These are phyloP conservation scores for Saxidomus purpurata DNA, from an alignment of 1,140 invertebrate genomes.

Conservation along the genomic window DNA sequence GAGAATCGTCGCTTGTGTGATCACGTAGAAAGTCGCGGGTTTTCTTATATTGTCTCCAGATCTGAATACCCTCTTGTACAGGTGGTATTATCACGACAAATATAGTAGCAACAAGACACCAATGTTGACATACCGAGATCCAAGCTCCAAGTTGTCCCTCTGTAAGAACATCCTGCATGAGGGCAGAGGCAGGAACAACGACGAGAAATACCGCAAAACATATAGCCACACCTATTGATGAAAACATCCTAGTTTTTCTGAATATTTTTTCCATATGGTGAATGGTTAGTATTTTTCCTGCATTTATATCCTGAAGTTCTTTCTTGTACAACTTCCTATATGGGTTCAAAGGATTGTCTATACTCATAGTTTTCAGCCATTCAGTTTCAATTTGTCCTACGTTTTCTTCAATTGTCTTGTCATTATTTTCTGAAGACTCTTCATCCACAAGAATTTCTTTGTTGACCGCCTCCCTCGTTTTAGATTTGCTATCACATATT, in stretches of 20 bases:
- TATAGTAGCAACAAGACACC: constrained; percentile 20
- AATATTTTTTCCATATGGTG: constrained; percentile 65
- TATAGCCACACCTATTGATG: constrained; percentile 32
- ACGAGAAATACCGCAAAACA: constrained; percentile 66
- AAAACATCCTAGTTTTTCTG: constrained; percentile 42
- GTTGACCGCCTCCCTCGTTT: not conserved
- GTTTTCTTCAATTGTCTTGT: not conserved
- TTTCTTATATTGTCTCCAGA: constrained; percentile 20
- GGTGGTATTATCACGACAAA: too few relatives aligned
- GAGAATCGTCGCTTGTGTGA: not conserved
- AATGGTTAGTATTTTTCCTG: constrained; percentile 57
- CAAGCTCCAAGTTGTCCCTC: not conserved
- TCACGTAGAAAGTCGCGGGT: not conserved
- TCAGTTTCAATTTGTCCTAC: not conserved
- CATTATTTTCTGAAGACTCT: not conserved
- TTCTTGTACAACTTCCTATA: constrained; percentile 82
- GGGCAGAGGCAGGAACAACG: constrained; percentile 52
- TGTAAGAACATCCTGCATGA: constrained; percentile 17
- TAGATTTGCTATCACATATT: constrained; percentile 55
- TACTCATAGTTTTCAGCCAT: constrained; percentile 78
- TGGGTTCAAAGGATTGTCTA: constrained; percentile 85
- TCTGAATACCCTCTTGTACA: too few relatives aligned
- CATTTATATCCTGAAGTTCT: constrained; percentile 70
- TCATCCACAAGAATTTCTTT: not conserved
- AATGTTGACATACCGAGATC: constrained; percentile 15